These are phyloP conservation scores for Geophilus truncorum DNA, from an alignment of 2,888 invertebrate genomes.

Conservation along the genomic window DNA sequence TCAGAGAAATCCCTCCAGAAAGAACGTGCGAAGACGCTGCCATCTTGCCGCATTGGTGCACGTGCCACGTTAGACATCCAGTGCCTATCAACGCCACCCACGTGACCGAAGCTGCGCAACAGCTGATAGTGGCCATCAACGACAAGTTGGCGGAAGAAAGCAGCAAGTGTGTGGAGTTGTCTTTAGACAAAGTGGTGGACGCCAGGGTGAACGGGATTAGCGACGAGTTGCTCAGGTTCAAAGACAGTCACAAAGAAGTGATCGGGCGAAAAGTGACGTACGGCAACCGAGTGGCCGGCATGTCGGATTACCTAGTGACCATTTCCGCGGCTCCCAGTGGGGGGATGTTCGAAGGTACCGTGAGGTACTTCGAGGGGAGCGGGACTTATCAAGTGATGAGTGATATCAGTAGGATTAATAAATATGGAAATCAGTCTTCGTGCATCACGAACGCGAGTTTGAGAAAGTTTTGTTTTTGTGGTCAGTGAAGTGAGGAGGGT, in stretches of 20 bases:
- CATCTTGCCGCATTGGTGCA: constrained; percentile 81
- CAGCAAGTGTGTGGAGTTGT: neutral
- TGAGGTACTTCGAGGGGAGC: constrained; percentile 11
- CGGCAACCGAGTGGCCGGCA: constrained; percentile 15
- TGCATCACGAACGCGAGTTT: constrained; percentile 46
- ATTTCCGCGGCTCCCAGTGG: constrained; percentile 13
- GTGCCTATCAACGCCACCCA: constrained; percentile 54
- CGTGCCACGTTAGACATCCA: constrained; percentile 66
- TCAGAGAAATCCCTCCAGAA: constrained; percentile 63
- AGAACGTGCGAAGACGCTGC: constrained; percentile 72
- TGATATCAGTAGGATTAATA: constrained; percentile 52
- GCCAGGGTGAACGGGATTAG: constrained; percentile 29
- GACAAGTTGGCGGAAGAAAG: neutral
- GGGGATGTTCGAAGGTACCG: constrained; percentile 30
- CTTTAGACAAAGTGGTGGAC: constrained; percentile 1
- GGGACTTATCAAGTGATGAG: constrained; percentile 51
- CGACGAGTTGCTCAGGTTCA: constrained; percentile 29
- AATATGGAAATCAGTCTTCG: constrained; percentile 47
- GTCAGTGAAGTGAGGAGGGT: neutral
- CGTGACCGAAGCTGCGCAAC: constrained; percentile 56
- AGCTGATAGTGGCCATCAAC: neutral
- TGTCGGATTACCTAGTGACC: constrained; percentile 28
- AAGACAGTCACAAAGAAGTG: constrained; percentile 32
- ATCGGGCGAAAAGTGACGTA: constrained; percentile 29
- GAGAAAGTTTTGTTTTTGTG: constrained; percentile 49